These are phyloP conservation scores for Melanotaenia duboulayi DNA, from an alignment of 2,113 vertebrate species.

Conservation along the genomic window DNA sequence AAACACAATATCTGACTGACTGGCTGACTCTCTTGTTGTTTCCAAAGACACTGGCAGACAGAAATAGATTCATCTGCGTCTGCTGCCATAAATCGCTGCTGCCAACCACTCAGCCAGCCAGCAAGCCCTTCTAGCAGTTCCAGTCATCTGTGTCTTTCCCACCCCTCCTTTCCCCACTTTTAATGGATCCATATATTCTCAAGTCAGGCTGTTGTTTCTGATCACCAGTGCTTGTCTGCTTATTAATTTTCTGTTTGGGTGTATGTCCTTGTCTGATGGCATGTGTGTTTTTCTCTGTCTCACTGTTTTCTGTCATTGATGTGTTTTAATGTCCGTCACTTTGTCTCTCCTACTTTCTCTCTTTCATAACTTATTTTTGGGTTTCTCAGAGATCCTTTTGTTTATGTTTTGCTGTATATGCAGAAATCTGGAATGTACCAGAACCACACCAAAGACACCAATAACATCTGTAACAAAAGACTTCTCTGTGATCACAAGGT, in stretches of 20 bases:
- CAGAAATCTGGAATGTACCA: slow-evolving; percentile 77
- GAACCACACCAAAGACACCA: slow-evolving; percentile 75
- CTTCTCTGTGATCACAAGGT: slow-evolving; percentile 79
- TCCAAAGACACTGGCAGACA: slow-evolving; percentile 73
- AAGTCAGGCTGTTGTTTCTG: slow-evolving; percentile 47
- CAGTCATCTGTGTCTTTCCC: slow-evolving; percentile 33
- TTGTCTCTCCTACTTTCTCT: slow-evolving; percentile 32
- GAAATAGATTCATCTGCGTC: slow-evolving; percentile 79
- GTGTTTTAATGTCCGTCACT: slow-evolving; percentile 30
- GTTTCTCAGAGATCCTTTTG: slow-evolving; percentile 17
- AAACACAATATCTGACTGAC: slow-evolving; percentile 64
- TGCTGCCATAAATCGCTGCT: slow-evolving; percentile 75
- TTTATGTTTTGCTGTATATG: slow-evolving; percentile 21
- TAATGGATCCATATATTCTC: slow-evolving; percentile 64
- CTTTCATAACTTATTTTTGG: slow-evolving; percentile 18
- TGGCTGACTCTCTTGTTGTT: slow-evolving; percentile 60
- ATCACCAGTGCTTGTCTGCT: slow-evolving; percentile 40
- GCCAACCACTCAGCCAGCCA: slow-evolving; percentile 59
- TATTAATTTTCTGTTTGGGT: slow-evolving; percentile 52
- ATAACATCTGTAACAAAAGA: slow-evolving; percentile 75
- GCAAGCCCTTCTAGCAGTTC: slow-evolving; percentile 53
- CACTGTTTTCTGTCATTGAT: slow-evolving; percentile 13
- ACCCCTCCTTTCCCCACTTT: slow-evolving; percentile 29
- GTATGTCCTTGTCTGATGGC: slow-evolving; percentile 43
- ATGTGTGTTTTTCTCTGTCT: slow-evolving; percentile 7